Base-by-base conservation (phyloP, 1,140 invertebrate species). In the Acromyrmex heyeri region DNA sequence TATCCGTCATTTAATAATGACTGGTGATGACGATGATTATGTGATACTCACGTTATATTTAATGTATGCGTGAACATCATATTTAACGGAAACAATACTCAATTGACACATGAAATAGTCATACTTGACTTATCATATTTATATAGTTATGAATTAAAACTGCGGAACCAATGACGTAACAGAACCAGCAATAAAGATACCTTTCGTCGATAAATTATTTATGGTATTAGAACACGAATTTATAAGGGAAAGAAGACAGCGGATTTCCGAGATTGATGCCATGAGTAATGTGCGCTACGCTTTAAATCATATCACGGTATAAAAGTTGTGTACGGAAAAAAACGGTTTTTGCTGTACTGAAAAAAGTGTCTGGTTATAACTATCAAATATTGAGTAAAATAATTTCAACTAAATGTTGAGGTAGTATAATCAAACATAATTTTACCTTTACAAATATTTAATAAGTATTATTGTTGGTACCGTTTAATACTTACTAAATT, bases 1-100 rank as follows among this genome's bases (percentile, higher is more conserved):
- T 44, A 67, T 67, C n/a, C n/a, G 10, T 67, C 18, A 21, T 38
- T 7, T 65, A 67, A 44, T 67, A 65, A 65, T 67, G 30, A 44
- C 12, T 34, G 4, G 12, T 67, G 12, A 44, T 44, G 14, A 67
- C 12, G n/a, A 67, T 14, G 8, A 44, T 67, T 44, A 21, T 12
- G 2, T 44, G n/a, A 65, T 65, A 67, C 1, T 67, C 34, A 8
- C 2, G 10, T 44, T 44, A 67, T 44, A 67, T 21, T 64, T 30
- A 10, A 67, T 67, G 34, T 67, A 67, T 38, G 8, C 18, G 18
- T 38, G 18, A 34, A 18, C 3, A 18, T 67, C 4, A 10, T 7
- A n/a, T 64, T 30, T 67, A 67, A 67, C 12, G 21, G 64, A 44
- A 21, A 44, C 5, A 44, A 67, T 3, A 12, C 2, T 38, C n/a